Percentiles rank a stretch among this genome's conserved stretches.
phyloP scores from a whole-genome alignment of 2,888 invertebrate species.

The Lathronympha strigana region DNA sequence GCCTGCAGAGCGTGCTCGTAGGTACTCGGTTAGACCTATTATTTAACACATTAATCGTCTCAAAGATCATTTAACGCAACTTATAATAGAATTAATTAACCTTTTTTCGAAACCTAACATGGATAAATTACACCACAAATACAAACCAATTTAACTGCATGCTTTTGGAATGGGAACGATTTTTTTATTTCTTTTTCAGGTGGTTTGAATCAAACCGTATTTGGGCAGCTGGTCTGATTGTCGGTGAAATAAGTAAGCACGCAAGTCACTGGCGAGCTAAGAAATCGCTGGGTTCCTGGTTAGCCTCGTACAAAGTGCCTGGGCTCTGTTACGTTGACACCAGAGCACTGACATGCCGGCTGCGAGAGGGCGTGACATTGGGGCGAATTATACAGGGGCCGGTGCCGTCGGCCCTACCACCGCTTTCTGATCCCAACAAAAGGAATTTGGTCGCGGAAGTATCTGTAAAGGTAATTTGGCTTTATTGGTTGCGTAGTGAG shows the following conservation, averaged over 20 bases:
- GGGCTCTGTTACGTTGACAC: conserved; percentile 98
- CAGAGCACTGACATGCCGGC: conserved; percentile 94
- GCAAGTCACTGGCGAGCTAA: conserved; percentile 96
- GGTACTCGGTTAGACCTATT: no score
- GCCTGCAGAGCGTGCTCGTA: no score
- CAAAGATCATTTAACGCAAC: no score
- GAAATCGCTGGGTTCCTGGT: conserved; percentile 93
- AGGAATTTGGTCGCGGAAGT: conserved; percentile 96
- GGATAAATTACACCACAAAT: no score
- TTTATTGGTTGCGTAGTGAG: no score
- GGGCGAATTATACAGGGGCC: conserved; percentile 86
- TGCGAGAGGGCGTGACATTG: conserved; percentile 94
- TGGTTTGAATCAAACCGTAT: conserved; percentile 96
- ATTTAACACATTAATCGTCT: no score
- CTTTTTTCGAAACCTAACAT: no score
- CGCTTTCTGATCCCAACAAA: conserved; percentile 90
- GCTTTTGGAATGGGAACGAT: no score
- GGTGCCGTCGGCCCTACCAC: conserved; percentile 70
- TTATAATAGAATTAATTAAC: no score
- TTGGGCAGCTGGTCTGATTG: conserved; percentile 96
- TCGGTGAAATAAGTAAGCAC: conserved; percentile 93
- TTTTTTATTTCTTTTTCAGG: conserved; percentile 69
- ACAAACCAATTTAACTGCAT: no score
- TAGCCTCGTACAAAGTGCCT: conserved; percentile 90
- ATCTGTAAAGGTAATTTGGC: conserved; percentile 89